Evolutionary conservation across 1,140 invertebrate species (phyloP).

Genomic region (Tetragonula clypearis): DNA sequence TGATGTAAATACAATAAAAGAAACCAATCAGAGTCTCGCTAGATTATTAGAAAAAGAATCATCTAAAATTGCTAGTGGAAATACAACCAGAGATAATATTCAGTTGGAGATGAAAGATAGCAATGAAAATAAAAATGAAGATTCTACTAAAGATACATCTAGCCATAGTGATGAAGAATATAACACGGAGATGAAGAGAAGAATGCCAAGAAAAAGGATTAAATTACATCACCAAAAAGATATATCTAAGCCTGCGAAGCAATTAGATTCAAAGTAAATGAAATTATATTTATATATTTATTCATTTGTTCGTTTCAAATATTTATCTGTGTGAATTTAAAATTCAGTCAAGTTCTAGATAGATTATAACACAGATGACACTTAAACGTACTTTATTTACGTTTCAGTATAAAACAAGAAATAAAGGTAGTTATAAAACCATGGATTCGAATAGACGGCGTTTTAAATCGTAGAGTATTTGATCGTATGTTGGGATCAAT

Average conservation of each 20-base stretch:
- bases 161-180: constrained; percentile 47
- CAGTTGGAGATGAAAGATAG: not conserved
- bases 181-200: constrained; percentile 41
- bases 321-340: not conserved
- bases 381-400: not conserved
- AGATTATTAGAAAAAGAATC: not conserved
- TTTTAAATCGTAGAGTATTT: constrained; percentile 86
- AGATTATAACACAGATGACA: not conserved
- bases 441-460: constrained; percentile 90
- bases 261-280: constrained; percentile 75
- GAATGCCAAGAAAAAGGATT: constrained; percentile 62
- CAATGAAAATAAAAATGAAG: not conserved
- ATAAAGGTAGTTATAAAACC: constrained; percentile 83
- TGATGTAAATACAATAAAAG: not conserved
- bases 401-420: constrained; percentile 76
- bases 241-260: constrained; percentile 71
- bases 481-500: constrained; percentile 87
- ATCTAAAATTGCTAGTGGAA: not conserved
- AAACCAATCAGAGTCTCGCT: not conserved
- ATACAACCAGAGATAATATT: not conserved
- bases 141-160: constrained; percentile 15
- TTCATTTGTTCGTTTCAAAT: not conserved
- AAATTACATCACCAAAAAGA: constrained; percentile 73
- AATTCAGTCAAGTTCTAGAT: not conserved
- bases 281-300: not conserved